Conservation (phyloP, 2,888 invertebrate species). For the Panzeria rudis region DNA sequence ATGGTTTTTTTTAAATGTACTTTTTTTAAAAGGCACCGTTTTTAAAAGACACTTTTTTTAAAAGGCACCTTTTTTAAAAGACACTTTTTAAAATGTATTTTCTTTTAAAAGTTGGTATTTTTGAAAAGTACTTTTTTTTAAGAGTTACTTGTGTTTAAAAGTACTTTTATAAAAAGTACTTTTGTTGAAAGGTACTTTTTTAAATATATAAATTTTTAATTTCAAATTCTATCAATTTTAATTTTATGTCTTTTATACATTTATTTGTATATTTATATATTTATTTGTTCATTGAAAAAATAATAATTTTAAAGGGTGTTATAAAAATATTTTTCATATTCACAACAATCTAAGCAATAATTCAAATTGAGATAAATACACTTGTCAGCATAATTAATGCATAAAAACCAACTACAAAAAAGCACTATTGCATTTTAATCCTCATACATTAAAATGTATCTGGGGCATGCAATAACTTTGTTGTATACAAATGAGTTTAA, state of each 20-base stretch:
- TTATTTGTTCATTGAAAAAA: too few relatives aligned
- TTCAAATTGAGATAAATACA: constrained; percentile 61
- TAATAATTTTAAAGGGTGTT: background rate
- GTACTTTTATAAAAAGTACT: background rate
- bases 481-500: constrained; percentile 59
- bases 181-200: background rate
- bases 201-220: too few relatives aligned
- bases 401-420: background rate
- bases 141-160: background rate
- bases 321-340: too few relatives aligned
- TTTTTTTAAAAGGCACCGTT: too few relatives aligned
- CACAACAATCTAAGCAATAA: too few relatives aligned
- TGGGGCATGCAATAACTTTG: constrained; percentile 62
- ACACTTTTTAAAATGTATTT: background rate
- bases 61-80: background rate
- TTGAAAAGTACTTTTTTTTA: background rate
- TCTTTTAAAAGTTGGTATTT: background rate
- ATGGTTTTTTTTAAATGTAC: too few relatives aligned
- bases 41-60: background rate
- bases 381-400: constrained; percentile 59
- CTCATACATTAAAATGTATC: constrained; percentile 20
- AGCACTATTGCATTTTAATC: constrained; percentile 20
- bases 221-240: too few relatives aligned
- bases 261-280: too few relatives aligned
- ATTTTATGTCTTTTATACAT: too few relatives aligned